Conservation (phyloP, 2,888 invertebrate species). For the Chrysopilus asiliformis region DNA sequence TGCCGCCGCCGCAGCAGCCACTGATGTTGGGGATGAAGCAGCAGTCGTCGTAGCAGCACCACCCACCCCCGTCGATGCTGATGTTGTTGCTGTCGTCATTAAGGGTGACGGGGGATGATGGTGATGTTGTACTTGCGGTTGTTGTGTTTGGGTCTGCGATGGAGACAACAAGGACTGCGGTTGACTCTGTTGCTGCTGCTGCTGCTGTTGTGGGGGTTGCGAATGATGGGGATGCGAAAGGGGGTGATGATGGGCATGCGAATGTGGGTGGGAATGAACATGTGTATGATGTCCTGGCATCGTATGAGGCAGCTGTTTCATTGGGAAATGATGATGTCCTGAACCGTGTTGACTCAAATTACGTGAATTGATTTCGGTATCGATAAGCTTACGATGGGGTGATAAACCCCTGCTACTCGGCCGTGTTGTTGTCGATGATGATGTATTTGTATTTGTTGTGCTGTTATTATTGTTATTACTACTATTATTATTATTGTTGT, state of each 20-base stretch:
- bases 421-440: conserved; percentile 13
- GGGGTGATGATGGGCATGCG: background rate
- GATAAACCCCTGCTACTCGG: conserved; percentile 21
- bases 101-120: conserved; percentile 4
- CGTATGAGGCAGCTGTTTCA: conserved; percentile 7
- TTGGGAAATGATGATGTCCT: conserved; percentile 15
- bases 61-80: conserved; percentile 17
- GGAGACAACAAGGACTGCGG: conserved; percentile 3
- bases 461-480: conserved; percentile 7
- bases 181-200: conserved; percentile 12
- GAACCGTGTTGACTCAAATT: conserved; percentile 12
- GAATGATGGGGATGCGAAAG: conserved; percentile 13
- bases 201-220: conserved; percentile 8
- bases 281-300: background rate
- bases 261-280: conserved; percentile 1
- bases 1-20: conserved; percentile 12
- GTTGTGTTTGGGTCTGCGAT: conserved; percentile 10
- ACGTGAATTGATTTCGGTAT: conserved; percentile 17
- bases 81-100: conserved; percentile 11
- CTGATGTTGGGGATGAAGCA: conserved; percentile 15
- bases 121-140: conserved; percentile 12
- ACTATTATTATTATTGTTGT: conserved; percentile 6
- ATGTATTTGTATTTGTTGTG: conserved; percentile 17
- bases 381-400: conserved; percentile 24
- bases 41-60: conserved; percentile 14